phyloP scores from a whole-genome alignment of 1,140 invertebrate genomes.

The Hylaeus anthracinus region DNA sequence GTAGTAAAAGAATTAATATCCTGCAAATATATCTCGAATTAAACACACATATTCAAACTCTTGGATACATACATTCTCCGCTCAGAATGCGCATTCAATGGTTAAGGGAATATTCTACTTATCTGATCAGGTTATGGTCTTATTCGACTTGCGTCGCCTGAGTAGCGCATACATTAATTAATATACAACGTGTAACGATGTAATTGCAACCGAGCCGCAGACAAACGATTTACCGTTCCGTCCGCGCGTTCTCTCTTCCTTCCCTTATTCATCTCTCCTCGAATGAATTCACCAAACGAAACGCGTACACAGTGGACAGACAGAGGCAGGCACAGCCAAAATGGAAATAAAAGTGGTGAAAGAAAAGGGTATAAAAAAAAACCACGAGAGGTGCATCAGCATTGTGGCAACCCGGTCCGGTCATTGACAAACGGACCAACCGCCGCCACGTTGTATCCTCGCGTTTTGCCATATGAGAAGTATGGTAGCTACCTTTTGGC shows the following conservation, averaged over 20 bases:
- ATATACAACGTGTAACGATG: background rate
- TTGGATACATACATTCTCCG: too few relatives aligned
- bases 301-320: slow-evolving; percentile 23
- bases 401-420: slow-evolving; percentile 25
- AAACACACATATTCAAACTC: too few relatives aligned
- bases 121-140: too few relatives aligned
- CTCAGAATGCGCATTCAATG: too few relatives aligned
- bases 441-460: slow-evolving; percentile 32
- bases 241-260: background rate
- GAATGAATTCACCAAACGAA: slow-evolving; percentile 37
- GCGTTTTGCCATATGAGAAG: slow-evolving; percentile 34
- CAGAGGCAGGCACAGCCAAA: slow-evolving; percentile 41
- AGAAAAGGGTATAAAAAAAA: slow-evolving; percentile 1
- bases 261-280: slow-evolving; percentile 27
- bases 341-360: slow-evolving; percentile 43
- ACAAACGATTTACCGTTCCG: slow-evolving; percentile 3
- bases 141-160: too few relatives aligned
- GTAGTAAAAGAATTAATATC: too few relatives aligned
- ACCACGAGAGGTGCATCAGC: slow-evolving; percentile 4
- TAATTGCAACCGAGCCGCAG: background rate
- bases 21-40: too few relatives aligned
- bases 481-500: slow-evolving; percentile 28
- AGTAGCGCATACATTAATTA: background rate
- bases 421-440: slow-evolving; percentile 32
- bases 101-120: too few relatives aligned